phyloP scores from a whole-genome alignment of 2,797 vertebrate species.

The Channallabes apus region DNA sequence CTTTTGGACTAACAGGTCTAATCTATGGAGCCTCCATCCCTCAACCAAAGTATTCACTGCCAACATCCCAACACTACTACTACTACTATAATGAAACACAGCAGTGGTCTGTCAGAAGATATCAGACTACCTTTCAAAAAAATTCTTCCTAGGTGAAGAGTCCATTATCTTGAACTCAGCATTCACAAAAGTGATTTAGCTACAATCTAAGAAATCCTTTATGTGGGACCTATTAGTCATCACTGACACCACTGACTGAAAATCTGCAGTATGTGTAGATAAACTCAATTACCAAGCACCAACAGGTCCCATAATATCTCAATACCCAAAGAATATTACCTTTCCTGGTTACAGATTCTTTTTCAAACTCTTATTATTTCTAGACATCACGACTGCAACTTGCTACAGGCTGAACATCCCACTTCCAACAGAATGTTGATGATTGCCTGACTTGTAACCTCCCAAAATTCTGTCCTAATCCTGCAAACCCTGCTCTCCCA shows the following conservation, averaged over 20 bases:
- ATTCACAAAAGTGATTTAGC: not conserved
- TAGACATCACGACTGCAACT: not conserved
- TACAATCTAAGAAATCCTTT: not conserved
- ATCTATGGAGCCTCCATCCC: no score
- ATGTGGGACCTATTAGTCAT: not conserved
- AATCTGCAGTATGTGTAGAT: not conserved
- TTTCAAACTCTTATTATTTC: not conserved
- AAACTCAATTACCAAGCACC: not conserved
- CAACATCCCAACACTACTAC: no score
- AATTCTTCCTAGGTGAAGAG: not conserved
- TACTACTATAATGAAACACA: not conserved
- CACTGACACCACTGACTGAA: not conserved
- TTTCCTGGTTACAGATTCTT: not conserved
- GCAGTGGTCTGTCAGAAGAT: not conserved
- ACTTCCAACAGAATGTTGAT: not conserved
- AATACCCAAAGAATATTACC: not conserved
- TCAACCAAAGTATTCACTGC: no score
- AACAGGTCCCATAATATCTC: not conserved
- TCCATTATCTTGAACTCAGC: not conserved
- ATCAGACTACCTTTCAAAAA: not conserved
- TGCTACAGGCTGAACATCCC: no score
- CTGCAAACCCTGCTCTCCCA: not conserved
- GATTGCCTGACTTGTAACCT: not conserved
- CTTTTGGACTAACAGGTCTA: no score
- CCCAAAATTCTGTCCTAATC: not conserved